These are phyloP conservation scores for Potamarius usumacintae DNA, from an alignment of 2,113 vertebrate genomes.

Conservation along the genomic window DNA sequence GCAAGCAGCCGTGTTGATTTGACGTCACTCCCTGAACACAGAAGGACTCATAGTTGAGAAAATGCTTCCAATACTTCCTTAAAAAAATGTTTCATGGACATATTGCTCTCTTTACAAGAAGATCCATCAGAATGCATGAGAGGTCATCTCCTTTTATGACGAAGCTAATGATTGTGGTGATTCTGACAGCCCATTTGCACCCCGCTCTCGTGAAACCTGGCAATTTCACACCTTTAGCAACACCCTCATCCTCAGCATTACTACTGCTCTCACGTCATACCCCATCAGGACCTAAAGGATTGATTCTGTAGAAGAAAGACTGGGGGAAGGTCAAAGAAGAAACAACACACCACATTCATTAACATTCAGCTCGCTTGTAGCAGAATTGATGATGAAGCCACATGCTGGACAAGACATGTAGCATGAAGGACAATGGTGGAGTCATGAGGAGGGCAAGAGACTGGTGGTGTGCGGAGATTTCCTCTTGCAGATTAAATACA, in stretches of 20 bases:
- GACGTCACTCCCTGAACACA: not conserved
- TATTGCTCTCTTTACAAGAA: too few species aligned
- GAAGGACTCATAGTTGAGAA: not conserved
- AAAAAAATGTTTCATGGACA: not conserved
- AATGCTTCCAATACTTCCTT: not conserved
- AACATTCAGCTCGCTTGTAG: not conserved
- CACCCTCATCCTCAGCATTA: constrained; percentile 3
- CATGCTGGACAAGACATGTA: constrained; percentile 4
- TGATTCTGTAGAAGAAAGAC: constrained; percentile 14
- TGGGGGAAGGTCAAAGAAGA: constrained; percentile 24
- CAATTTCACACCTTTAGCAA: constrained; percentile 32
- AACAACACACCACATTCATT: constrained; percentile 14
- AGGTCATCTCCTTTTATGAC: constrained; percentile 33
- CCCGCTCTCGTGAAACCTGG: constrained; percentile 12
- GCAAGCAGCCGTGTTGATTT: not conserved
- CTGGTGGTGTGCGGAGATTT: constrained; percentile 8
- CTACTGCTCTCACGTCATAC: constrained; percentile 17
- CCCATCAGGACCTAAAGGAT: constrained; percentile 20
- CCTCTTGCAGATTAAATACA: not conserved
- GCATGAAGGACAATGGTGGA: constrained; percentile 30
- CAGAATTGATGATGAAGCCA: constrained; percentile 18
- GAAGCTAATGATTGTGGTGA: constrained; percentile 35
- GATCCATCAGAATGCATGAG: not conserved
- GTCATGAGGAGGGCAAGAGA: not conserved
- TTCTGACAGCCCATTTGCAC: constrained; percentile 43